phyloP scores from a whole-genome alignment of 2,888 invertebrate genomes.

The Kryphioiulus occultus region DNA sequence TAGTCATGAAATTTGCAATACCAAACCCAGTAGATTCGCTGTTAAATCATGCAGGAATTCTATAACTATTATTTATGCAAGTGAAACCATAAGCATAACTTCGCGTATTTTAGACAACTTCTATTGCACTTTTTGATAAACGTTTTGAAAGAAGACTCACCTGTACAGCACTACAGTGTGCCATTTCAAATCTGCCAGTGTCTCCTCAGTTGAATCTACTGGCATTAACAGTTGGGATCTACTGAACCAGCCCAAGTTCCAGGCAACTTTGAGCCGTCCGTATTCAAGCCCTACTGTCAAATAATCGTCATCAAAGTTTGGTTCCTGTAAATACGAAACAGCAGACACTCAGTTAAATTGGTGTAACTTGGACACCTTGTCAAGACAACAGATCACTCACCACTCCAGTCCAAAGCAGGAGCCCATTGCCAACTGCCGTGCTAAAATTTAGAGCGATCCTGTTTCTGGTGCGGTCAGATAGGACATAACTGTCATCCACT shows the following conservation, averaged over 20 bases:
- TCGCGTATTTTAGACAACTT: no score
- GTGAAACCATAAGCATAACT: no score
- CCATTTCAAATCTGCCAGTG: conserved; percentile 27
- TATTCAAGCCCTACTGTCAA: conserved; percentile 1
- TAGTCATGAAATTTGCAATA: no score
- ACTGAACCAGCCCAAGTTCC: conserved; percentile 37
- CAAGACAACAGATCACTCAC: neutral
- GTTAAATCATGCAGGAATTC: no score
- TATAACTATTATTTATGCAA: no score
- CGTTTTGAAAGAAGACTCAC: neutral
- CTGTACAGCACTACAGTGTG: neutral
- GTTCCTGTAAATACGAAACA: conserved; percentile 25
- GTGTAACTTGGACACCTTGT: neutral
- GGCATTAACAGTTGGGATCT: neutral
- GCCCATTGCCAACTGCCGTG: conserved; percentile 21
- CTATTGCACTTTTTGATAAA: no score
- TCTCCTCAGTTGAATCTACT: neutral
- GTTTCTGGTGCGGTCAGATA: conserved; percentile 21
- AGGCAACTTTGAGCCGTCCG: conserved; percentile 40
- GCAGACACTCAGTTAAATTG: neutral
- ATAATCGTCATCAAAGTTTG: conserved; percentile 40
- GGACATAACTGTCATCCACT: neutral
- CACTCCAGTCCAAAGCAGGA: conserved; percentile 44
- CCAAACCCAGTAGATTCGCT: no score
- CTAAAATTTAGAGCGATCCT: neutral